Evolutionary conservation across 2,888 invertebrate genomes (phyloP).

Genomic region (Cheilosia pagana): DNA sequence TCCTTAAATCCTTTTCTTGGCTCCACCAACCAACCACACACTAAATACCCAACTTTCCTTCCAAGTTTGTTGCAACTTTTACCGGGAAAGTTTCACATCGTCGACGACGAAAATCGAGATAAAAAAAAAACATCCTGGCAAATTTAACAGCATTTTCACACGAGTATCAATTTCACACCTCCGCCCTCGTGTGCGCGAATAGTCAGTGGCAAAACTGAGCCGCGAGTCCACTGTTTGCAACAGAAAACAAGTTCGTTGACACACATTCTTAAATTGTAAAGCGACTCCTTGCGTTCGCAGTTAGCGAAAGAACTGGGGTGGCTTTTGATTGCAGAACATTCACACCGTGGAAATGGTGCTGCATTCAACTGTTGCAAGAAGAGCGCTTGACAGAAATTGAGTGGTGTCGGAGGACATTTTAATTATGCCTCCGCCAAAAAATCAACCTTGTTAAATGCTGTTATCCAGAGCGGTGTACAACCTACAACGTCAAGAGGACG

Average conservation of each 20-base stretch:
- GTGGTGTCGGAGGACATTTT: constrained; percentile 30
- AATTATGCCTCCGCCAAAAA: constrained; percentile 50
- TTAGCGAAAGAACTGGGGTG: background rate
- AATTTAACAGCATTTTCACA: constrained; percentile 62
- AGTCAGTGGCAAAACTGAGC: constrained; percentile 33
- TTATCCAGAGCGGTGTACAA: too few relatives aligned
- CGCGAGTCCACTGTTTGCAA: constrained; percentile 18
- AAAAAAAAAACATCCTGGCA: constrained; percentile 20
- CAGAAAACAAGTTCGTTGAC: constrained; percentile 61
- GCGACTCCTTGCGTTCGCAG: constrained; percentile 31
- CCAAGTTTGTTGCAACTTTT: constrained; percentile 53
- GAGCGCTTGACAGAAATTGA: constrained; percentile 2
- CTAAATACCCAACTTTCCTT: constrained; percentile 50
- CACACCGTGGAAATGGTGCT: background rate
- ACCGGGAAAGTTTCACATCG: constrained; percentile 35
- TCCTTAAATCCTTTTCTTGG: constrained; percentile 47
- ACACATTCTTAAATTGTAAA: constrained; percentile 62
- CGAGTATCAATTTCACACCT: constrained; percentile 58
- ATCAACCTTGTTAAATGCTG: constrained; percentile 18
- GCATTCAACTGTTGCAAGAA: constrained; percentile 60
- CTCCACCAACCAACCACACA: constrained; percentile 26
- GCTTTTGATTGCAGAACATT: background rate
- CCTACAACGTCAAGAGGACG: constrained; percentile 13
- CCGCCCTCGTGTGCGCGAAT: constrained; percentile 7
- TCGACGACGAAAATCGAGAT: background rate